These are phyloP conservation scores for Drosophila orena DNA, from an alignment of 1,140 invertebrate species.

Conservation along the genomic window DNA sequence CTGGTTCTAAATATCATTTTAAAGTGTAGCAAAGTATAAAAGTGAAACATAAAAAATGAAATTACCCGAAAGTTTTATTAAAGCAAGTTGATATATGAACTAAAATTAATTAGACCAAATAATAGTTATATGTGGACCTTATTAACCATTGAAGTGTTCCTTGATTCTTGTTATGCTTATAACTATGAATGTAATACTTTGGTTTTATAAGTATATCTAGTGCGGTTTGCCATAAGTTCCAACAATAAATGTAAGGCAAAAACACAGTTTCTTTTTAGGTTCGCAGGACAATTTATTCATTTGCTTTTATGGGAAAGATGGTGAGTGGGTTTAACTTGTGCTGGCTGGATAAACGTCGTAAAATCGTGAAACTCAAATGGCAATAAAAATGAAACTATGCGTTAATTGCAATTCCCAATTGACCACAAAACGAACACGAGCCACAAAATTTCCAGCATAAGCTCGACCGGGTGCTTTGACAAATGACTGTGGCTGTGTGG, in stretches of 20 bases:
- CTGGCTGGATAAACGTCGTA: conserved; percentile 7
- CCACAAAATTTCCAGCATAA: conserved; percentile 61
- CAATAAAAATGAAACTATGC: conserved; percentile 75
- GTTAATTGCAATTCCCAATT: conserved; percentile 79
- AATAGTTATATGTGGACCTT: too few species aligned
- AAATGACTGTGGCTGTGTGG: conserved; percentile 24
- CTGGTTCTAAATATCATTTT: too few species aligned
- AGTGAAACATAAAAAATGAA: too few species aligned
- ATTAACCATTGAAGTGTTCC: background rate
- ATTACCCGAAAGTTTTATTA: too few species aligned
- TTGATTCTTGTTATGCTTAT: background rate
- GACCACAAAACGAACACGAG: conserved; percentile 57
- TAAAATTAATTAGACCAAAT: too few species aligned
- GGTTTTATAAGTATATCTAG: background rate
- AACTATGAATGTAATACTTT: background rate
- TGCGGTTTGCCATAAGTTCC: background rate
- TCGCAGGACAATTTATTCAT: conserved; percentile 30
- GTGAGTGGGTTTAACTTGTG: conserved; percentile 24
- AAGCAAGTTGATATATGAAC: too few species aligned
- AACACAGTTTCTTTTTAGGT: background rate
- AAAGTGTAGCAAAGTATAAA: too few species aligned
- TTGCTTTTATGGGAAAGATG: conserved; percentile 49
- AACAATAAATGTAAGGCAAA: conserved; percentile 11
- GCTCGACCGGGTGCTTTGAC: conserved; percentile 29
- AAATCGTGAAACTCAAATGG: conserved; percentile 25